Conservation (phyloP, 2,113 vertebrate species). For the Dipodomys spectabilis region DNA sequence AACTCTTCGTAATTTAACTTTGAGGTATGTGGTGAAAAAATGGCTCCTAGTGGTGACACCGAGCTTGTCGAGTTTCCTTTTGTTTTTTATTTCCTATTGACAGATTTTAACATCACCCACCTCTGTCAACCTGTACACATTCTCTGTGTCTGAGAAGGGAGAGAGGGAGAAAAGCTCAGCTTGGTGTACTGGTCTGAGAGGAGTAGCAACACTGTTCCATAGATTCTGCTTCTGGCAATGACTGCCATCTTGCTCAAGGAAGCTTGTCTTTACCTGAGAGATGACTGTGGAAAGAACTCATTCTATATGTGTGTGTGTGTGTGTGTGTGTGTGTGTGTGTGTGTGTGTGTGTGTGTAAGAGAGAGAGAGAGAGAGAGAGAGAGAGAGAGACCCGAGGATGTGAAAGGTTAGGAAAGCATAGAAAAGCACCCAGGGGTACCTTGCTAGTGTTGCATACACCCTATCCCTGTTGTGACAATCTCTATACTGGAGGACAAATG, state of each 20-base stretch:
- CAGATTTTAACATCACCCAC: neutral
- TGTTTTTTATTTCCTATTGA: neutral
- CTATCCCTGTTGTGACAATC: neutral
- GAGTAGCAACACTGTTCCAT: too few relatives aligned
- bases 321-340: too few relatives aligned
- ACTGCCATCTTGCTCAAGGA: neutral
- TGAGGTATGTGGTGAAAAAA: neutral
- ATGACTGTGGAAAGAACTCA: neutral
- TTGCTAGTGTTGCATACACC: neutral
- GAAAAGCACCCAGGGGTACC: neutral
- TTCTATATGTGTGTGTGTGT: too few relatives aligned
- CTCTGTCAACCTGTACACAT: neutral
- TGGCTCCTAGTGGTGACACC: neutral
- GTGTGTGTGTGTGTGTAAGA: too few relatives aligned
- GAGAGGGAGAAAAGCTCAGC: neutral
- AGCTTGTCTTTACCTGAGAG: neutral
- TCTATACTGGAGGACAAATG: neutral
- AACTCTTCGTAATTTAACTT: neutral
- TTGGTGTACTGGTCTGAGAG: neutral
- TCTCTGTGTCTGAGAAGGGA: neutral
- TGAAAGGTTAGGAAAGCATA: neutral
- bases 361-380: too few relatives aligned
- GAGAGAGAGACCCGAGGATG: neutral
- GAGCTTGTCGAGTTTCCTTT: constrained; percentile 14
- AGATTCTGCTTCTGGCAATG: neutral